A percentile compares a stretch with the other conserved stretches of the same genome.
Conservation (phyloP, 1,140 invertebrate genomes). For the Tetragnatha versicolor region DNA sequence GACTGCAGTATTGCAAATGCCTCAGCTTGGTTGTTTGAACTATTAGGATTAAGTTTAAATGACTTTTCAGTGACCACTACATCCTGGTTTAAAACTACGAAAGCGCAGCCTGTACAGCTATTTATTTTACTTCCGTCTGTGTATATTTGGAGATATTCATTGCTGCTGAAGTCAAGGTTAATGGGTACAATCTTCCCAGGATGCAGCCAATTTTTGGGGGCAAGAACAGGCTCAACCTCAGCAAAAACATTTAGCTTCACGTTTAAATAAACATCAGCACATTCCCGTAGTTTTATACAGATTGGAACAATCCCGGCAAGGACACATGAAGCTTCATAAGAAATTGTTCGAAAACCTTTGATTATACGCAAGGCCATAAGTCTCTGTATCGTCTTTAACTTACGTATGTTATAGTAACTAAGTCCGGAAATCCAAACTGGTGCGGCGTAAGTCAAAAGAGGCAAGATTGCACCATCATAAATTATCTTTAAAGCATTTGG, state of each 20-base stretch:
- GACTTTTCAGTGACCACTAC: neutral
- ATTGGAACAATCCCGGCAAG: neutral
- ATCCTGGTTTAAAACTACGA: neutral
- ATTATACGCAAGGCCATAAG: neutral
- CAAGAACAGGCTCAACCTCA: neutral
- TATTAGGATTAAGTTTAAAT: neutral
- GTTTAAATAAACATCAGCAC: neutral
- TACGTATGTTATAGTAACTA: neutral
- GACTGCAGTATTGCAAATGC: neutral
- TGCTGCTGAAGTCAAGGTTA: neutral
- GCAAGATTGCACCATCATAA: neutral
- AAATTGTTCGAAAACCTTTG: neutral
- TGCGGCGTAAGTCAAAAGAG: neutral
- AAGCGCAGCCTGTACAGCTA: neutral
- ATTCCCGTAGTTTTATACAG: no score
- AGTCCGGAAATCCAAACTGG: neutral
- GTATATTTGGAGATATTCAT: neutral
- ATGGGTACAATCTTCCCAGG: neutral
- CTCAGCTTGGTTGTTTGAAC: neutral
- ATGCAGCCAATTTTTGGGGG: neutral
- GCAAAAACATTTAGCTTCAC: neutral
- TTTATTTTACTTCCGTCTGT: constrained; percentile 1
- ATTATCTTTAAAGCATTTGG: no score
- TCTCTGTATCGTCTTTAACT: neutral
- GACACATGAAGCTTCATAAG: neutral